Base-by-base conservation (phyloP, 2,797 vertebrate genomes). In the Arnoldichthys spilopterus region DNA sequence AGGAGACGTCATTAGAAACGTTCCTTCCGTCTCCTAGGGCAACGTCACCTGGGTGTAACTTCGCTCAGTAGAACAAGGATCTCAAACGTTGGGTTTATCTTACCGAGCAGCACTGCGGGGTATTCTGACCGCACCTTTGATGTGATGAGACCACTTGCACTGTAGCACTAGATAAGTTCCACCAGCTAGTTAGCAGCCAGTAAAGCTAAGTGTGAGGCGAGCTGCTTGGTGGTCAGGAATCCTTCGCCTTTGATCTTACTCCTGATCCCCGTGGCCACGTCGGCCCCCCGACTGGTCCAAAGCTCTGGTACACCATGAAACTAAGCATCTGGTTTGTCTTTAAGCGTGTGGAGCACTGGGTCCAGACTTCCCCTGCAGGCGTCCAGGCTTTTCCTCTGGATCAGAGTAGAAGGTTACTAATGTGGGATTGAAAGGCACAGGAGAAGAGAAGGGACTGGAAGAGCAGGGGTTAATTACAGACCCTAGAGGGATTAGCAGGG, bases 291-390 rank as follows among this genome's bases (percentile, higher is more conserved):
- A 64, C 58, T 74, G 34, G 75, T 85, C 66, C 13, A 53, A 77
- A 74, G 61, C 89, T 82, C 86, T 86, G 81, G 89, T 90, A 84
- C 75, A 82, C 87, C 84, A 83, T 82, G 89, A 91, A 88, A 86
- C 76, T 73, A 87, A 88, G 91, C 93, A 94, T 94, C 92, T 94
- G 93, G 88, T 92, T 94, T 87, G 87, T 90, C 87, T 93, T 92
- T 89, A 85, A 85, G 85, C 85, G 85, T 83, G 83, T 84, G 85
- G 87, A 87, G 81, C 77, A 81, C 76, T 84, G 77, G 80, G 76
- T 77, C 90, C 88, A 91, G 85, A 87, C 87, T 86, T 83, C 86
- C 88, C 90, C 86, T 15, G 87, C 84, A 86, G 91, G 88, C 90
- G 77, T 80, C 73, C 68, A 45, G 30, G 58, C 76, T 74, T 70